Base-by-base conservation (phyloP, 2,888 invertebrate species). In the Keiferia lycopersicella region DNA sequence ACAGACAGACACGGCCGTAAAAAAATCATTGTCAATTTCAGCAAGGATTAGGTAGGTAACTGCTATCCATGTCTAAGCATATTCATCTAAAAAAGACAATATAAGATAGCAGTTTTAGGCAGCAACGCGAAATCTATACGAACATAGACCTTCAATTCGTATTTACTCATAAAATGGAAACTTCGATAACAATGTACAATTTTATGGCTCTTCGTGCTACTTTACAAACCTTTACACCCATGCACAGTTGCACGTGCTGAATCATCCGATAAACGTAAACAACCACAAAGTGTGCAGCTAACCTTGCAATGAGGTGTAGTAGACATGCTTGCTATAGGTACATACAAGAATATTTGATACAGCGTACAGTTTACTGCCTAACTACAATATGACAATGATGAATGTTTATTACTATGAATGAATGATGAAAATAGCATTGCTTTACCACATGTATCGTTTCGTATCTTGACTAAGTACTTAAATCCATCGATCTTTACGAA, bases 241-340 rank as follows among this genome's bases (percentile, higher is more conserved):
- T 88, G 87, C 88, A 84, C 77, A 81, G 73, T 73, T 70, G 69
- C 68, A 76, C 81, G 86, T 84, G 86, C 86, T 76, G 73, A 71
- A 73, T 50, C 48, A 71, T 77, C 74, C 79, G 80, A 76, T 77
- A 85, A 79, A 79, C 81, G 79, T 77, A 85, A 79, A 79, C 81
- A 79, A 76, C 73, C 73, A 69, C 73, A 73, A 68, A 71, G 81
- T 84, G 82, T 79, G 77, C 74, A 70, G 79, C 77, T 81, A 80
- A 76, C 74, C 73, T 75, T 73, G 78, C 75, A 78, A 71, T 72
- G 78, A 81, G 77, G 76, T 83, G 81, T 80, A 72, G 72, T 77
- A 72, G 72, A 77, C 88, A 89, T 88, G 89, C 88, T 78, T 64
- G 80, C 75, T 56, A 38, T 34, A 18, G 16, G 4, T 57, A 57